Conservation (phyloP, 2,888 invertebrate genomes). For the Cosmia pyralina region DNA sequence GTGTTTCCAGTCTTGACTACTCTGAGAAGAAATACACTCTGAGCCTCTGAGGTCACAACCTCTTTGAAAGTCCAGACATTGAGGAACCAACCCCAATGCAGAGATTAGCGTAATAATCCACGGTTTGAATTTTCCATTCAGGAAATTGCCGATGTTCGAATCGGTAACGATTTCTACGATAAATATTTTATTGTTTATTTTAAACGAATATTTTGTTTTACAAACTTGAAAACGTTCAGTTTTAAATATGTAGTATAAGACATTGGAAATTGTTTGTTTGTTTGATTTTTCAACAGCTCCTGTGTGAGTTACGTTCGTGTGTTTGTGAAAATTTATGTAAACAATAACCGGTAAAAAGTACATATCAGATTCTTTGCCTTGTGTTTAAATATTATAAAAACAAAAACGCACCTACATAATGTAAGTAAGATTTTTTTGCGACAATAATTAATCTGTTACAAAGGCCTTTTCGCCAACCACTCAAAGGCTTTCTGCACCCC, state of each 20-base stretch:
- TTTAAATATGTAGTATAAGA: not conserved
- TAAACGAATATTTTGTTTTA: conserved; percentile 5
- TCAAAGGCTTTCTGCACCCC: too few relatives aligned
- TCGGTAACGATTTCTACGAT: conserved; percentile 16
- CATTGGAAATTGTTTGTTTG: not conserved
- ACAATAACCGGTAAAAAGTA: not conserved
- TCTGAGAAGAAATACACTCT: too few relatives aligned
- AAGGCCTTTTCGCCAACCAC: too few relatives aligned
- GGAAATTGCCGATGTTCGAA: not conserved
- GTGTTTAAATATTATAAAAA: conserved; percentile 5
- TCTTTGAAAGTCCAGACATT: too few relatives aligned
- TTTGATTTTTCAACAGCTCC: not conserved
- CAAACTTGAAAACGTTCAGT: not conserved
- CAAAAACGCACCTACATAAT: not conserved
- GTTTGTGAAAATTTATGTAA: conserved; percentile 5
- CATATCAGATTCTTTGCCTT: not conserved
- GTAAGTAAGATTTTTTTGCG: not conserved
- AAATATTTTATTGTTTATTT: conserved; percentile 35
- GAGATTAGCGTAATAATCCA: not conserved
- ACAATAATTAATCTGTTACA: not conserved
- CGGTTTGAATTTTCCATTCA: not conserved
- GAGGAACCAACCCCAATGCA: too few relatives aligned
- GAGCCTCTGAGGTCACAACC: too few relatives aligned
- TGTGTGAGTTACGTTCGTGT: too few relatives aligned
- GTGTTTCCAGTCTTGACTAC: too few relatives aligned